These are phyloP conservation scores for Ptilodon capucinus DNA, from an alignment of 2,888 invertebrate species.

Conservation along the genomic window DNA sequence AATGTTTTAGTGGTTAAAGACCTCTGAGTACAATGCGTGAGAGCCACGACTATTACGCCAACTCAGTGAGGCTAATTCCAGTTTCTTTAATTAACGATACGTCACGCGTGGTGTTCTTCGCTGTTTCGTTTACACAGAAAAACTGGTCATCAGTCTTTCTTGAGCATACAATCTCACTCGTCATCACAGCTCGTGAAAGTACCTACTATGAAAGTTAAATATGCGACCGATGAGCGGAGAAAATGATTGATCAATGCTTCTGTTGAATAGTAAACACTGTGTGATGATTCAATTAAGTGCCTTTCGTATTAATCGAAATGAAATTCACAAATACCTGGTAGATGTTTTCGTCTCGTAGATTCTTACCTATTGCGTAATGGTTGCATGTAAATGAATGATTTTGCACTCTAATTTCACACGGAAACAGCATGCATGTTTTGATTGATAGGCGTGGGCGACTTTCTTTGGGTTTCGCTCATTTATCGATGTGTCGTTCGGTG, in stretches of 20 bases:
- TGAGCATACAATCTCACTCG: conserved; percentile 48
- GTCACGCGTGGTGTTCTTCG: conserved; percentile 29
- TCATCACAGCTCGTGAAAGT: conserved; percentile 55
- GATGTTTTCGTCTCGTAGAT: conserved; percentile 14
- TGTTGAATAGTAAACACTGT: conserved; percentile 32
- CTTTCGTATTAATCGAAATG: conserved; percentile 40
- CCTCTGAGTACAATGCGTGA: conserved; percentile 28
- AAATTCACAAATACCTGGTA: conserved; percentile 31
- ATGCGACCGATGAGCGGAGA: conserved; percentile 36
- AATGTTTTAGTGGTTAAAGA: conserved; percentile 20
- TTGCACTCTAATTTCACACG: conserved; percentile 39
- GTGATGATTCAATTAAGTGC: conserved; percentile 45
- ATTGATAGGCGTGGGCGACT: conserved; percentile 44
- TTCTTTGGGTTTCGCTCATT: conserved; percentile 46
- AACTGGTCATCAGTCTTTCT: conserved; percentile 37
- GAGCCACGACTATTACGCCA: conserved; percentile 28
- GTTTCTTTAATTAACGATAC: conserved; percentile 46
- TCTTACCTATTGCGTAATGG: conserved; percentile 36
- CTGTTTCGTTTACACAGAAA: conserved; percentile 29
- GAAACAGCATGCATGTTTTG: conserved; percentile 42
- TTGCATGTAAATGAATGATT: conserved; percentile 31
- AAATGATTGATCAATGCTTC: conserved; percentile 58
- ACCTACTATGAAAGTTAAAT: conserved; percentile 49
- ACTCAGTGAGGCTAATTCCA: conserved; percentile 32
- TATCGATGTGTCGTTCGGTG: conserved; percentile 25